A percentile compares a stretch with the other conserved stretches of the same genome.
These are phyloP conservation scores for Drosophila phalerata DNA, from an alignment of 2,888 invertebrate species.

Conservation along the genomic window DNA sequence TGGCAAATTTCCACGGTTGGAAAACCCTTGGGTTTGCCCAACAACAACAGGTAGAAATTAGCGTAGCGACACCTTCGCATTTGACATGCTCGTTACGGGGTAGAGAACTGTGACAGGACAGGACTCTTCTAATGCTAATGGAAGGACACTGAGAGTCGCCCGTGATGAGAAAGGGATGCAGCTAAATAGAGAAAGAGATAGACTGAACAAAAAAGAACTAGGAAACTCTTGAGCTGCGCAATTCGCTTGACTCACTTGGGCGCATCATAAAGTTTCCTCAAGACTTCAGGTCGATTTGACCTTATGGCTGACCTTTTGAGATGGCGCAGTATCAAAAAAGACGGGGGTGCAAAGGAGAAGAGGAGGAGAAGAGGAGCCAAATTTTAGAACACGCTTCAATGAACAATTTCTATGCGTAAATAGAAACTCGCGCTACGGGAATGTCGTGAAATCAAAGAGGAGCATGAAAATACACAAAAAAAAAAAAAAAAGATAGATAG, in stretches of 20 bases:
- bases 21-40: conserved; percentile 46
- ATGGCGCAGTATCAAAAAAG: conserved; percentile 33
- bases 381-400: conserved; percentile 42
- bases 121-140: conserved; percentile 57
- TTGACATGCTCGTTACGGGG: conserved; percentile 61
- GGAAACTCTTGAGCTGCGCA: conserved; percentile 40
- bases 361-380: neutral
- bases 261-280: conserved; percentile 30
- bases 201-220: neutral
- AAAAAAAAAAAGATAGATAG: conserved; percentile 13
- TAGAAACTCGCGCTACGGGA: conserved; percentile 48
- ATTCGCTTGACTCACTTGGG: conserved; percentile 44
- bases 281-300: conserved; percentile 19
- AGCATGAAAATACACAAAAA: conserved; percentile 4
- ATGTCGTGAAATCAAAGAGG: conserved; percentile 57
- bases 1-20: conserved; percentile 51
- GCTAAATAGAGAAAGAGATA: neutral
- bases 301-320: conserved; percentile 53
- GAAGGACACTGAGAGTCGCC: conserved; percentile 38
- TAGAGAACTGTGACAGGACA: conserved; percentile 29
- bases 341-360: conserved; percentile 1
- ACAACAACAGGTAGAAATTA: conserved; percentile 58
- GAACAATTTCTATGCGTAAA: conserved; percentile 39
- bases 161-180: neutral
- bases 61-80: conserved; percentile 58